Base-by-base conservation (phyloP, 2,113 vertebrate species). In the Benitochromis conjunctus region DNA sequence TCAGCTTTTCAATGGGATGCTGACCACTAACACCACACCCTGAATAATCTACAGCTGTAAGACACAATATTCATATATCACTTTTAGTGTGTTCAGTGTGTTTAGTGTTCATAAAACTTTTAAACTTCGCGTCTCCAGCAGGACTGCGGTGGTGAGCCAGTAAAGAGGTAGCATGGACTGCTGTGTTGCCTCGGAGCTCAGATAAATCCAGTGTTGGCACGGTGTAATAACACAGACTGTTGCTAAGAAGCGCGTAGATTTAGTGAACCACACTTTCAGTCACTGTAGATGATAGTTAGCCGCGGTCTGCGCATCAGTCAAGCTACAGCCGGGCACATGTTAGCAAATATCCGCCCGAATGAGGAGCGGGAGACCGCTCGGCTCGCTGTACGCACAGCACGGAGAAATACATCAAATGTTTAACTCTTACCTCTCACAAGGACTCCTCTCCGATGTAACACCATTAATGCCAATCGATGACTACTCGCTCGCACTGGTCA, bases 401-500 rank as follows among this genome's bases (percentile, higher is more conserved):
- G 57, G 3, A 6, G 19, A 51, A 1, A 29, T 56, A 7, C 57
- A n/a, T 34, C 13, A 56, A 79, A 55, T 60, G 38, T 19, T 16
- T 0, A 29, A 14, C 3, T 46, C 94, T 92, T 21, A 95, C 94
- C 94, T 89, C 26, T 62, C 12, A 16, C 29, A 43, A 5, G 6
- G 1, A 5, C 9, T 86, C 62, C 24, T 81, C 34, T 41, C 8
- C 13, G 3, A 1, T 54, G 36, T 7, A 34, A 36, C 10, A 92
- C 1, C 89, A 93, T 91, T 31, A 84, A 92, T 31, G 60, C 26
- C 74, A 51, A 13, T 9, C 11, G 3, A 4, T 5, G 41, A 29
- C 66, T 60, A 76, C 56, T 56, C 19, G 38, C 41, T 76, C 54
- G 53, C 74, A 14, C 77, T 69, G 58, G 41, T 55, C n/a, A 7